Evolutionary conservation across 2,888 invertebrate species (phyloP).

Genomic region (Nesidiocoris tenuis): DNA sequence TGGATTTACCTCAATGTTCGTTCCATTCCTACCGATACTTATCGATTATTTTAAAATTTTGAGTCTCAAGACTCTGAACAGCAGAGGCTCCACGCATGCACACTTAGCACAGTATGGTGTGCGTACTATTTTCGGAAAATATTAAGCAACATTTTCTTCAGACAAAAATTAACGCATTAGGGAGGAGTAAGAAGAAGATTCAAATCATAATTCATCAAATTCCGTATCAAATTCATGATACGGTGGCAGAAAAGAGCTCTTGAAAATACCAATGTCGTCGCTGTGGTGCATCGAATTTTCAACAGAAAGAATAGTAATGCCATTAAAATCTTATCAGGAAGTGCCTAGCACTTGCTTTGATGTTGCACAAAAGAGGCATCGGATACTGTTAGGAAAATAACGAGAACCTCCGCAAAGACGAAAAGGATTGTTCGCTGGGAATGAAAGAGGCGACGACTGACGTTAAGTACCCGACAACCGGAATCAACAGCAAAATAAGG

Average conservation of each 20-base stretch:
- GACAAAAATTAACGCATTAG: too few species aligned
- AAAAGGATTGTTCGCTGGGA: neutral
- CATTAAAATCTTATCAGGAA: constrained; percentile 42
- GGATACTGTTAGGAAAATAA: constrained; percentile 35
- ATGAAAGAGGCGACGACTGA: neutral
- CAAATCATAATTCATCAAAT: too few species aligned
- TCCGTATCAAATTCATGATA: too few species aligned
- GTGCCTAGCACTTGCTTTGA: constrained; percentile 31
- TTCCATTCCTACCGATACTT: too few species aligned
- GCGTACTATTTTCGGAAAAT: too few species aligned
- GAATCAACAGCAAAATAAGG: constrained; percentile 24
- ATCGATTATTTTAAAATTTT: too few species aligned
- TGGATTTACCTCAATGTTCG: too few species aligned
- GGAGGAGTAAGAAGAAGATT: too few species aligned
- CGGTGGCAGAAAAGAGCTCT: neutral
- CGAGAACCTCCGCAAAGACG: neutral
- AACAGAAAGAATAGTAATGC: constrained; percentile 11
- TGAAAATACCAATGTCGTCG: neutral
- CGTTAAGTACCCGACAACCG: neutral
- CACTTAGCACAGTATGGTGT: too few species aligned
- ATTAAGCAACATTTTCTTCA: too few species aligned
- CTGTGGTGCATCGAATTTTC: neutral
- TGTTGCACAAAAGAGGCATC: constrained; percentile 24
- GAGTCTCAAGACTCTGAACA: too few species aligned
- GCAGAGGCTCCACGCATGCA: too few species aligned